Evolutionary conservation across 2,113 vertebrate genomes (phyloP).

Genomic region (Seriola quinqueradiata): DNA sequence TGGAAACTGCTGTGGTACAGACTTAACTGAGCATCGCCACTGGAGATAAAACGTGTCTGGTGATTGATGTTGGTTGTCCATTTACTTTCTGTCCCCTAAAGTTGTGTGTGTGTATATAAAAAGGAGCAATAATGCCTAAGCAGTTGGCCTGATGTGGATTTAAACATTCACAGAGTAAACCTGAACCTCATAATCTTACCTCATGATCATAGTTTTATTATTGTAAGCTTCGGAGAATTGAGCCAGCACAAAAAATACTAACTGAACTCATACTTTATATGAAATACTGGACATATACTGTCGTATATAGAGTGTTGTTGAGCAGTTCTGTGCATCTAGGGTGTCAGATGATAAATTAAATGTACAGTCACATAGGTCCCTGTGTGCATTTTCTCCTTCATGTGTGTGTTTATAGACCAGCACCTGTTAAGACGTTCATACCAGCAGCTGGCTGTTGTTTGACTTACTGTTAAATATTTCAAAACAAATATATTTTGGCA

Average conservation of each 20-base stretch:
- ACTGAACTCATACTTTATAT: background rate
- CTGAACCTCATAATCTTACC: background rate
- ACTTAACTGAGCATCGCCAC: background rate
- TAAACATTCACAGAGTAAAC: background rate
- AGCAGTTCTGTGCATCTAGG: background rate
- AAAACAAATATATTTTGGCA: slow-evolving; percentile 17
- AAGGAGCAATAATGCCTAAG: background rate
- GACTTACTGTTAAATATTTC: slow-evolving; percentile 31
- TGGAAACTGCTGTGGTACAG: background rate
- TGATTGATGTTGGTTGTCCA: background rate
- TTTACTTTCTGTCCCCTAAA: background rate
- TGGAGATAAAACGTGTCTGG: background rate
- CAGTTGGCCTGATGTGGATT: background rate
- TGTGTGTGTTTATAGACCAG: background rate
- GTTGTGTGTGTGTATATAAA: too few relatives aligned
- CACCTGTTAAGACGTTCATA: slow-evolving; percentile 29
- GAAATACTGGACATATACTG: background rate
- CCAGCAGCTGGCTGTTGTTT: slow-evolving; percentile 34
- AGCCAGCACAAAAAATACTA: background rate
- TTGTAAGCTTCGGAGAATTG: background rate
- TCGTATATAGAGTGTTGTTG: background rate
- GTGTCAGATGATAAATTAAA: background rate
- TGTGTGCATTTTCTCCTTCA: background rate
- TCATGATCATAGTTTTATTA: background rate
- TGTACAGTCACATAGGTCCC: background rate